phyloP scores from a whole-genome alignment of 1,140 invertebrate genomes.

The Drosophila mayri region DNA sequence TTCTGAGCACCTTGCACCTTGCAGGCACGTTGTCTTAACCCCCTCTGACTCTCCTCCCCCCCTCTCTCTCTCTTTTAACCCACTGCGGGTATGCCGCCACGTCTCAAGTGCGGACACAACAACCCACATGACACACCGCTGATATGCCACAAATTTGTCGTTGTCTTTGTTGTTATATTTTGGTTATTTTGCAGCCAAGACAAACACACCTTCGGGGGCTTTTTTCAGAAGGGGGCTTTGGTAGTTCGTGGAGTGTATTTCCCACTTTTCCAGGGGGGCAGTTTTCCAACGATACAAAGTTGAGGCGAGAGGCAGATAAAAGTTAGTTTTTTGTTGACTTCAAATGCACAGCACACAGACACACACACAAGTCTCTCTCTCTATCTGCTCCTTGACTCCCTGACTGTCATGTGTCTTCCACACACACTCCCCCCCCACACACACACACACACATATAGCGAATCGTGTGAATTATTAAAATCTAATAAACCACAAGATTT shows the following conservation, averaged over 20 bases:
- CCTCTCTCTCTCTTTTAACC: conserved; percentile 17
- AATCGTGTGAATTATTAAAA: conserved; percentile 85
- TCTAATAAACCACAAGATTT: conserved; percentile 85
- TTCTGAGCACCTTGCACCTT: conserved; percentile 40
- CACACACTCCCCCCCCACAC: conserved; percentile 30
- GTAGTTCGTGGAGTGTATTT: background rate
- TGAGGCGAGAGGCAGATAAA: conserved; percentile 60
- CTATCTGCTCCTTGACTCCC: conserved; percentile 9
- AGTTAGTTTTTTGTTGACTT: conserved; percentile 80
- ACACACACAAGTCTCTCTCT: conserved; percentile 13
- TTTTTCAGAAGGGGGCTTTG: conserved; percentile 35
- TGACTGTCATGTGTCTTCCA: conserved; percentile 73
- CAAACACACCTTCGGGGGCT: conserved; percentile 78
- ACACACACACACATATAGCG: conserved; percentile 12
- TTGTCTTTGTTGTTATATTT: conserved; percentile 66
- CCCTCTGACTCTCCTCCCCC: too few relatives aligned
- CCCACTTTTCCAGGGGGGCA: conserved; percentile 11
- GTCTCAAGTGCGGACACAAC: conserved; percentile 37
- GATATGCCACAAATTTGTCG: conserved; percentile 79
- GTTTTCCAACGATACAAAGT: conserved; percentile 44
- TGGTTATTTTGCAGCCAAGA: conserved; percentile 50
- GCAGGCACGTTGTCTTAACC: conserved; percentile 13
- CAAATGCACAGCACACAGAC: conserved; percentile 57
- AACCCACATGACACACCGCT: conserved; percentile 78
- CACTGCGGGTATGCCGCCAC: conserved; percentile 11